Conservation (phyloP, 2,888 invertebrate genomes). For the Drosophila meridiana region DNA sequence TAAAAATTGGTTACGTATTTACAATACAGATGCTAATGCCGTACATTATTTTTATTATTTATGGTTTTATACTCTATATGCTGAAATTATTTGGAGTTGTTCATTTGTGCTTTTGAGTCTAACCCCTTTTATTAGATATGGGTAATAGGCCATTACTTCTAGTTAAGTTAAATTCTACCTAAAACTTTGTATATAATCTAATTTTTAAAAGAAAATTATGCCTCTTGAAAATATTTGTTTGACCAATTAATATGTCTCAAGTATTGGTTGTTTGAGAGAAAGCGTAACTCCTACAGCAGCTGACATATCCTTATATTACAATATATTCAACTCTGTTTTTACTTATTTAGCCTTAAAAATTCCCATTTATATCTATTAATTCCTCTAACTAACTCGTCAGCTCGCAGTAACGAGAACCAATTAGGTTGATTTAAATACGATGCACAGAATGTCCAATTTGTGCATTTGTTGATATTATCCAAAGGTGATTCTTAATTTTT, state of each 20-base stretch:
- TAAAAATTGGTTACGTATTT: too few relatives aligned
- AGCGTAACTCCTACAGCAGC: neutral
- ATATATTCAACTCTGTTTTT: neutral
- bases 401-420: neutral
- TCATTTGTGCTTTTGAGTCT: neutral
- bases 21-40: too few relatives aligned
- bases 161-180: too few relatives aligned
- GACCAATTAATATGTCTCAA: neutral
- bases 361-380: neutral
- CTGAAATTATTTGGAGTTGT: neutral
- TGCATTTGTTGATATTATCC: constrained; percentile 40
- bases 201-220: neutral
- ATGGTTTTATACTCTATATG: neutral
- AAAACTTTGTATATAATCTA: too few relatives aligned
- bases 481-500: constrained; percentile 31
- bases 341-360: neutral
- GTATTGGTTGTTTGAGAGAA: neutral
- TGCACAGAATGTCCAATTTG: constrained; percentile 14
- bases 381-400: constrained; percentile 1
- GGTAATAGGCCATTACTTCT: neutral
- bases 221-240: neutral
- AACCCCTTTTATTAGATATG: neutral
- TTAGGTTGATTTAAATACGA: constrained; percentile 4
- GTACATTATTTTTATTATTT: neutral
- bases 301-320: neutral